Base-by-base conservation (phyloP, 2,888 invertebrate species). In the Pediacus dermestoides region DNA sequence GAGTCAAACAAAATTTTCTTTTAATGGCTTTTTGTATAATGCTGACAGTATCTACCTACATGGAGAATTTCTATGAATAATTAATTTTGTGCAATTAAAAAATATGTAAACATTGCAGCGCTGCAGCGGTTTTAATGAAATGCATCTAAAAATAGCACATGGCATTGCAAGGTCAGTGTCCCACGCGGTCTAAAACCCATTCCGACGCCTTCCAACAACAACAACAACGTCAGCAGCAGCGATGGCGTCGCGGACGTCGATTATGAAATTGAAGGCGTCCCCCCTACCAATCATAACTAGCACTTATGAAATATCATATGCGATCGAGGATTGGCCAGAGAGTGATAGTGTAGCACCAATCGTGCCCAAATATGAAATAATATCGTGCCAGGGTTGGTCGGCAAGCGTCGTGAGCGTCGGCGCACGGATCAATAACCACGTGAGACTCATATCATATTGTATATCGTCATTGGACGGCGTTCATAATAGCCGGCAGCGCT, bases 401-500 rank as follows among this genome's bases (percentile, higher is more conserved):
- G 13, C 16, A 31, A 32, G 33, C 33, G 34, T 64, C 68, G 57
- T 62, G 58, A 61, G 60, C 60, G 62, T 60, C 59, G 61, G 60
- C 63, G 64, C 62, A 58, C 52, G 62, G 63, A 66, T 65, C 67
- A 63, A 67, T 67, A 63, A 60, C 62, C 64, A 63, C 63, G 63
- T 62, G 64, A 58, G 58, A 45, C 60, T 62, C 64, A 66, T 67
- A 67, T 68, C 65, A 67, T 67, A 67, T 65, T 60, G 64, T 64
- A 67, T 63, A 58, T 57, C 60, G 65, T 63, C 66, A 66, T 66
- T 65, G 67, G 67, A 64, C 57, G 60, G 53, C 57, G 58, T 56
- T 60, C 58, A 58, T 59, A 59, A 58, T 57, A 54, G 55, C 53
- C 12, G 14, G 7, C 28, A 28, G 28, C 28, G 28, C 28, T 9